A percentile compares a stretch with the other conserved stretches of the same genome.
Conservation (phyloP, 2,113 vertebrate species). For the Vulpes vulpes region DNA sequence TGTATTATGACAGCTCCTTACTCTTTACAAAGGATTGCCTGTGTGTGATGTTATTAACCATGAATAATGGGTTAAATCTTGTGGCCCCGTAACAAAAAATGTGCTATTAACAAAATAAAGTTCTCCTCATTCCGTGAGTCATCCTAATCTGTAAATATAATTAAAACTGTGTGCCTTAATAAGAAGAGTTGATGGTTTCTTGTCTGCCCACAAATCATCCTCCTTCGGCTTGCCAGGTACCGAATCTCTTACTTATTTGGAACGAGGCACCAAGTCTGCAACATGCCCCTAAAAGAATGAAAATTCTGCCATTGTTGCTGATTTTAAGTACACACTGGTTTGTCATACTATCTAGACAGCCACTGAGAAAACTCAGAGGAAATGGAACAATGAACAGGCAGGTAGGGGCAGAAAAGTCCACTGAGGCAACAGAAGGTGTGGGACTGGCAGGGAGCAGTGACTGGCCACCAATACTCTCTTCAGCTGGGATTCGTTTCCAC, state of each 20-base stretch:
- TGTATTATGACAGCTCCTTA: background rate
- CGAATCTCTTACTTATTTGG: constrained; percentile 16
- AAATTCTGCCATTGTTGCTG: background rate
- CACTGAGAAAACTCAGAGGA: background rate
- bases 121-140: background rate
- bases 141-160: background rate
- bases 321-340: background rate
- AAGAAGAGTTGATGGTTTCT: background rate
- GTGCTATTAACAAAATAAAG: constrained; percentile 43
- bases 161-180: background rate
- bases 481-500: background rate
- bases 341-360: background rate
- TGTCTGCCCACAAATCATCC: background rate
- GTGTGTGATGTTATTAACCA: background rate
- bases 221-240: background rate
- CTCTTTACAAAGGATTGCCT: background rate
- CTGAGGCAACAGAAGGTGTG: background rate
- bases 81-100: background rate
- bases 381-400: background rate
- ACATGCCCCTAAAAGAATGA: background rate
- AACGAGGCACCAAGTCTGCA: background rate
- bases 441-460: background rate
- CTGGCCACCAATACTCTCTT: too few relatives aligned
- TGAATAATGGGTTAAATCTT: background rate
- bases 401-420: background rate